These are phyloP conservation scores for Cyprinella venusta DNA, from an alignment of 2,797 vertebrate genomes.

Conservation along the genomic window DNA sequence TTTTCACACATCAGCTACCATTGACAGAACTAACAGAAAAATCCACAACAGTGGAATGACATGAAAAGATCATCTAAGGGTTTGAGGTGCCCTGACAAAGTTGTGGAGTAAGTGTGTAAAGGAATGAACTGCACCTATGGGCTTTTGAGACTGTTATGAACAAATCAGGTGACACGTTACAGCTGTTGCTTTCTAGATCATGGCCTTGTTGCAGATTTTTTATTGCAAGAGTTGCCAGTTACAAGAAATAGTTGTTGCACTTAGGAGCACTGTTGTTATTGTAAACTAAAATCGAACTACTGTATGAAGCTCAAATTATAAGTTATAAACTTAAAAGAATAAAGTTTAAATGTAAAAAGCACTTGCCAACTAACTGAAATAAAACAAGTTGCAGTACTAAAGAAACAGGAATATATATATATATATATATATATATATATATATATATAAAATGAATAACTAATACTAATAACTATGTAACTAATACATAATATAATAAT, in stretches of 20 bases:
- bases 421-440: no score
- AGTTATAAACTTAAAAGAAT: not conserved
- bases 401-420: not conserved
- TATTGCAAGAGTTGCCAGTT: not conserved
- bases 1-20: constrained; percentile 49
- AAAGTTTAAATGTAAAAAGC: not conserved
- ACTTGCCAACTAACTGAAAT: not conserved
- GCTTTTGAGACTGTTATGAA: not conserved
- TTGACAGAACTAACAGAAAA: constrained; percentile 30
- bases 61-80: not conserved
- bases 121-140: not conserved
- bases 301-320: not conserved
- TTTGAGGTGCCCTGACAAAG: not conserved
- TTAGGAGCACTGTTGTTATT: not conserved
- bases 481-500: no score
- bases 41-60: constrained; percentile 54
- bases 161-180: constrained; percentile 14
- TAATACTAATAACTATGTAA: not conserved
- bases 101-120: not conserved
- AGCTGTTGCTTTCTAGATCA: not conserved
- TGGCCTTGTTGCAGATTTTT: not conserved
- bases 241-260: not conserved
- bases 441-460: no score
- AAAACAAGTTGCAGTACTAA: not conserved
- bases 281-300: not conserved